Percentiles rank a stretch among this genome's conserved stretches.
These are phyloP conservation scores for Brachionus asplanchnoidis DNA, from an alignment of 1,140 invertebrate genomes.

Conservation along the genomic window DNA sequence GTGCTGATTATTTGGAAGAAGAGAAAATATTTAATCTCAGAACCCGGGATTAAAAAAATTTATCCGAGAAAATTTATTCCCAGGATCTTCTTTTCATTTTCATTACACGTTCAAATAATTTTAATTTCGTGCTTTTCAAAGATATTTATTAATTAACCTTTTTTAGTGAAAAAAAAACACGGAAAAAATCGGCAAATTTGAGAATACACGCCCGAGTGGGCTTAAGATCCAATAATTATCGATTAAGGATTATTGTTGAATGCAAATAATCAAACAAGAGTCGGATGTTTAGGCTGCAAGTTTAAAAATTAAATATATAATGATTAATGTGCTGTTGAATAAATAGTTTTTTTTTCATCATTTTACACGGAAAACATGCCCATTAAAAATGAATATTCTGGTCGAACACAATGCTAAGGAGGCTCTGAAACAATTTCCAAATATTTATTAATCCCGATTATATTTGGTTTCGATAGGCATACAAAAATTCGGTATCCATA, in stretches of 20 bases:
- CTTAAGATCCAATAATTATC: not conserved
- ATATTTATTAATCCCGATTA: not conserved
- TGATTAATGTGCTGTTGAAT: slow-evolving; percentile 1
- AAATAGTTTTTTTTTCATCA: not conserved
- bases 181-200: not conserved
- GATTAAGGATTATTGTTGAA: not conserved
- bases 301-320: not conserved
- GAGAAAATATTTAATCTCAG: not conserved
- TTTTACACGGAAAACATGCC: not conserved
- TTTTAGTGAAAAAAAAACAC: not conserved
- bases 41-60: not conserved
- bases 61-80: not conserved
- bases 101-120: not conserved
- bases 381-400: not conserved
- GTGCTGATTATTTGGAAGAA: slow-evolving; percentile 16
- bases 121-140: not conserved
- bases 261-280: not conserved
- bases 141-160: not conserved
- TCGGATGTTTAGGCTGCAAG: not conserved
- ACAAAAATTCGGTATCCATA: not conserved
- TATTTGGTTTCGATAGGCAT: not conserved
- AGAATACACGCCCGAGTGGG: not conserved
- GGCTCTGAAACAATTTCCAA: not conserved
- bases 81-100: not conserved
- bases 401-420: not conserved